Conservation (phyloP, 2,888 invertebrate species). For the Arctia plantaginis region DNA sequence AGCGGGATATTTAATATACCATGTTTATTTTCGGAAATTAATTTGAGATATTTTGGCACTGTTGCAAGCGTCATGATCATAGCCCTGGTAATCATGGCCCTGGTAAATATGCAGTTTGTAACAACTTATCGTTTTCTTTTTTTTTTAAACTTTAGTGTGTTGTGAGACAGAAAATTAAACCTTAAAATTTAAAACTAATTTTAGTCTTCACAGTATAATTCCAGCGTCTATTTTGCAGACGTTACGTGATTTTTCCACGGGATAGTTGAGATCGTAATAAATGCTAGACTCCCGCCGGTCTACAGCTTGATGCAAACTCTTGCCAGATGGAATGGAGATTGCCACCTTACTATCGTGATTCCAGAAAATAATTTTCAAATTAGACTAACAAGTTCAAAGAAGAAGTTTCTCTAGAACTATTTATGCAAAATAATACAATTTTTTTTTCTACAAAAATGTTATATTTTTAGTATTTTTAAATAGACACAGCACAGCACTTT, state of each 20-base stretch:
- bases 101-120: too few relatives aligned
- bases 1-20: too few relatives aligned
- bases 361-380: conserved; percentile 32
- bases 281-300: conserved; percentile 45
- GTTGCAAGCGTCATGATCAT: too few relatives aligned
- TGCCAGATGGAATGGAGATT: conserved; percentile 48
- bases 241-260: conserved; percentile 55
- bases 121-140: too few relatives aligned
- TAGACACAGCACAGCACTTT: background rate
- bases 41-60: too few relatives aligned
- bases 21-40: too few relatives aligned
- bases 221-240: conserved; percentile 19
- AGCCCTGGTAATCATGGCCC: too few relatives aligned
- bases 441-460: too few relatives aligned
- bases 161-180: background rate
- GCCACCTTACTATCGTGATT: conserved; percentile 29
- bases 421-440: background rate
- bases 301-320: conserved; percentile 52
- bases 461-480: too few relatives aligned
- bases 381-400: conserved; percentile 17
- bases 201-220: background rate
- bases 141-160: background rate
- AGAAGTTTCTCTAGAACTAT: conserved; percentile 9
- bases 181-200: background rate
- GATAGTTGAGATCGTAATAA: conserved; percentile 59